Percentiles rank a stretch among this genome's conserved stretches.
Conservation (phyloP, 2,113 vertebrate genomes). For the Crotalus helleri region DNA sequence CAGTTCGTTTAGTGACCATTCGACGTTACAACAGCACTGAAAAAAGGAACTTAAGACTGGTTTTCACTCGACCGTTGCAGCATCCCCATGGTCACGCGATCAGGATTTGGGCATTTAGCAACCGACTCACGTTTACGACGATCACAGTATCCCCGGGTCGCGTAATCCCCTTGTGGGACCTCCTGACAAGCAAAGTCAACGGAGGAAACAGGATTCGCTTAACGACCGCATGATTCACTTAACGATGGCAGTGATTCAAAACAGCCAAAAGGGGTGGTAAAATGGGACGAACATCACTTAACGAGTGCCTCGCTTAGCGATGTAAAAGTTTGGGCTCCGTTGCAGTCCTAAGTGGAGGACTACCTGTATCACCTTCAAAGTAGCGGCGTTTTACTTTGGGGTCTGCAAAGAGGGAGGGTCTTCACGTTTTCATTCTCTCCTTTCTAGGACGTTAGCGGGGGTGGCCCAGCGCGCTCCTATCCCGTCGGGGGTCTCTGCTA, state of each 20-base stretch:
- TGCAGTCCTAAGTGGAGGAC: neutral
- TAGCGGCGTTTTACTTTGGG: neutral
- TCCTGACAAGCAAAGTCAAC: neutral
- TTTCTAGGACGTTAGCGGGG: constrained; percentile 74
- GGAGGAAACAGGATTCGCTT: neutral
- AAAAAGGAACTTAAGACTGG: fast-evolving
- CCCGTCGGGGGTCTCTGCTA: constrained; percentile 78
- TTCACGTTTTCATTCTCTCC: neutral
- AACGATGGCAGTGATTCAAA: neutral
- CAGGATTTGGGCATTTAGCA: neutral
- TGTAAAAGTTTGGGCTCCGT: neutral
- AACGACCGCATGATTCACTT: fast-evolving
- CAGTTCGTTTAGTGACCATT: neutral
- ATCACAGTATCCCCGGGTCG: too few relatives aligned
- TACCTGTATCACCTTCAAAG: neutral
- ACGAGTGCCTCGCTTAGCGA: too few relatives aligned
- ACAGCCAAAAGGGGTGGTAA: too few relatives aligned
- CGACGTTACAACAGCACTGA: neutral
- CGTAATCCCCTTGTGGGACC: neutral
- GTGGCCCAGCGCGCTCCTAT: constrained; percentile 77
- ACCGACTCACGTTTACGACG: neutral
- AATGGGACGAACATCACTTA: too few relatives aligned
- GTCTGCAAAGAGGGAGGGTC: neutral
- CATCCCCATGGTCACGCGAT: neutral
- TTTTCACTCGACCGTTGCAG: neutral